Percentiles rank a stretch among this genome's conserved stretches.
Evolutionary conservation across 1,140 invertebrate species (phyloP).

Genomic region (Solen grandis): DNA sequence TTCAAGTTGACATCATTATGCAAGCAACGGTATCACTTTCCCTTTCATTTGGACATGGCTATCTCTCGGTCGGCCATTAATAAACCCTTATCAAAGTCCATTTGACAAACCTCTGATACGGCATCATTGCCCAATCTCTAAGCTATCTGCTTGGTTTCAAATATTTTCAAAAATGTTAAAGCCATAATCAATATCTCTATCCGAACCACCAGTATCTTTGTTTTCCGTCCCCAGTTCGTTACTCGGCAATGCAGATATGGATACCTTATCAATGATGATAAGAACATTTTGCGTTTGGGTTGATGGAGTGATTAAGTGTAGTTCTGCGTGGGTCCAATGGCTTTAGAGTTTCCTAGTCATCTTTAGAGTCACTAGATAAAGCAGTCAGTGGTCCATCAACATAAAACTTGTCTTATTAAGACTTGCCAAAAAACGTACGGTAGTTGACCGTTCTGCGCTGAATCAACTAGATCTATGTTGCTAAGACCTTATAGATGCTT

Average conservation of each 20-base stretch:
- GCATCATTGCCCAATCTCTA: neutral
- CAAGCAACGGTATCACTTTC: neutral
- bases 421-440: neutral
- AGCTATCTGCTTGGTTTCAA: neutral
- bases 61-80: neutral
- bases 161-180: neutral
- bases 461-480: no score
- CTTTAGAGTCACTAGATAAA: neutral
- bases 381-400: no score
- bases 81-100: neutral
- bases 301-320: no score
- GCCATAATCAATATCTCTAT: neutral
- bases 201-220: neutral
- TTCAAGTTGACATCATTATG: neutral
- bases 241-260: neutral
- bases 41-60: neutral
- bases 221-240: neutral
- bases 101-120: neutral
- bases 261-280: neutral
- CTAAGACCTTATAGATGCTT: no score
- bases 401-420: neutral
- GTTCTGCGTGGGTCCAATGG: neutral
- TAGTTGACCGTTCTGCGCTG: neutral
- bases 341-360: neutral
- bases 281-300: no score